Base-by-base conservation (phyloP, 1,140 invertebrate genomes). In the Drosophila baimaii region DNA sequence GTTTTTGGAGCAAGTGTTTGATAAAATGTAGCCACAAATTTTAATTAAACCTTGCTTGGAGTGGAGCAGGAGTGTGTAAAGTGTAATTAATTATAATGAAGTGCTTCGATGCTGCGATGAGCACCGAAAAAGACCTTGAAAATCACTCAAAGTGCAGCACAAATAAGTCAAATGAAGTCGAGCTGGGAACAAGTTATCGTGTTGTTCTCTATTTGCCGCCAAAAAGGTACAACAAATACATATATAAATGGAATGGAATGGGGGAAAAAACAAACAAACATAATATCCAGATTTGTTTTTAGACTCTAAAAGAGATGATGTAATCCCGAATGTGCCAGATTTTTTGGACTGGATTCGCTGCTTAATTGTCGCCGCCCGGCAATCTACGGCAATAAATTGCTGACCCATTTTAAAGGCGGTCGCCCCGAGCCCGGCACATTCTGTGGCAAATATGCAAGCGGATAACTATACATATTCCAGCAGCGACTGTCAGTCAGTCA, bases 361-460 rank as follows among this genome's bases (percentile, higher is more conserved):
- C 71, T 88, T 86, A 86, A 86, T 86, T 86, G 83, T 73, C 77
- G 69, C 66, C 64, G 51, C 51, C 46, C 65, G 54, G 29, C 47
- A 82, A 88, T 86, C 79, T 88, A 72, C 75, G 76, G 70, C 82
- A 51, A 82, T 86, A 86, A 86, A 88, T 82, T 88, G 79, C 66
- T 86, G 83, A 88, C 83, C 82, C 79, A 86, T 86, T 83, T 54
- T 88, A 82, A 75, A 75, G 80, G 63, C 69, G 81, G 76, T 73
- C 35, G 35, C 35, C 35, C 35, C 35, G 35, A n/a, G 35, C 49
- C 49, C 29, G 51, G 31, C 51, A 77, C 51, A 77, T 76, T 81
- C 71, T 85, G 63, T 77, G 63, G 35, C 72, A 66, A 66, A 69
- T 55, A 75, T 73, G 68, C 47, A 51, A 23, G 47, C 63, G 65